phyloP scores from a whole-genome alignment of 2,797 vertebrate species.

The Emydoidea blandingii region DNA sequence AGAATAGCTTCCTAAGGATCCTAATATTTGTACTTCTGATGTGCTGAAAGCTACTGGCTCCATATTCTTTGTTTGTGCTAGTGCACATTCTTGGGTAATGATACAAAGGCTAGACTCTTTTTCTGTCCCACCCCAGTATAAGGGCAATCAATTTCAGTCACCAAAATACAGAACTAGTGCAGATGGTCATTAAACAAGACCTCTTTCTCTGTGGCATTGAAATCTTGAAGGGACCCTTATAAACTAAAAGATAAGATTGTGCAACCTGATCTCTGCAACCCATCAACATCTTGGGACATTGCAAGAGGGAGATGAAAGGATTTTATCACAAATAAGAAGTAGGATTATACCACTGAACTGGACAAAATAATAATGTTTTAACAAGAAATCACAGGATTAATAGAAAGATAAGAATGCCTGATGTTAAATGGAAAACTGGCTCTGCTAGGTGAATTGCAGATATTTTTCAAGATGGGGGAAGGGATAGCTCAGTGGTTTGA shows the following conservation, averaged over 20 bases:
- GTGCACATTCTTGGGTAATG: neutral
- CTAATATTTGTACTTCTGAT: neutral
- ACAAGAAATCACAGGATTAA: neutral
- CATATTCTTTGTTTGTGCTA: neutral
- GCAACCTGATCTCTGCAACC: neutral
- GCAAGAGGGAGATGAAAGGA: neutral
- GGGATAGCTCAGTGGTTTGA: too few species aligned
- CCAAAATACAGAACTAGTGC: constrained; percentile 1
- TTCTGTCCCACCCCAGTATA: neutral
- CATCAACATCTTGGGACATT: neutral
- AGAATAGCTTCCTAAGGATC: neutral
- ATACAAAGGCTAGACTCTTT: neutral
- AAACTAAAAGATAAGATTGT: neutral
- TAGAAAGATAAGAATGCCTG: neutral
- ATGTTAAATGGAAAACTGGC: neutral
- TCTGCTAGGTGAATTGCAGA: neutral
- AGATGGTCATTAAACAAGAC: constrained; percentile 35
- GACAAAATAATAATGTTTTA: neutral
- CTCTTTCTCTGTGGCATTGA: neutral
- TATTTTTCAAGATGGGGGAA: neutral
- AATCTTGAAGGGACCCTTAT: constrained; percentile 26
- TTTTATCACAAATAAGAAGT: neutral
- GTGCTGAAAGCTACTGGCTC: constrained; percentile 11
- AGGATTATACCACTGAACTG: neutral
- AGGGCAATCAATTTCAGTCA: constrained; percentile 35